Evolutionary conservation across 2,888 invertebrate species (phyloP), one percentile per base, ranked within the genome.

Genomic region (Zhuqinia jingwanae): DNA sequence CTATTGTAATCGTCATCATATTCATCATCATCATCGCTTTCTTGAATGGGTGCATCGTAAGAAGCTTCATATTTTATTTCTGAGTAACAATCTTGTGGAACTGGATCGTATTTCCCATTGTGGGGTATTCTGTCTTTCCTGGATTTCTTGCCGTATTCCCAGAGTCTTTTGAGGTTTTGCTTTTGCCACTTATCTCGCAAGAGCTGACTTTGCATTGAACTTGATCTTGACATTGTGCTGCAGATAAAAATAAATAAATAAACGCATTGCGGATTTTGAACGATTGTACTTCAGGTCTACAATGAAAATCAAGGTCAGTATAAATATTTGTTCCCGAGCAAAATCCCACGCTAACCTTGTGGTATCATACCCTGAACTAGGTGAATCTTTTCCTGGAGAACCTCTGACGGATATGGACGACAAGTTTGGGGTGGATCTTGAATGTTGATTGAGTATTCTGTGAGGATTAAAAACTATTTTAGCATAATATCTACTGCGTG

Each of bases 81-180:
- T 27, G 87, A 78, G 84, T 90, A 91, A 47, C 91, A 91, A 2
- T 88, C 87, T 17, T 60, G 47, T 5, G 90, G 87, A 6, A 91
- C 60, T 8, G 89, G 85, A 11, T 88, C 87, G 27, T 87, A 78
- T 53, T 76, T 77, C 8, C 30, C 73, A 0, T 36, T 17, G 1
- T 25, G 10, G 15, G 58, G 47, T 63, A 85, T 85, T 5, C 27
- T 20, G 10, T 85, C 73, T 50, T 79, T 68, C 6, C 89, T 65
- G 10, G 87, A 78, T 65, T 78, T 88, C 11, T 63, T 68, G 13
- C 78, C 76, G 53, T 80, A 90, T 11, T 90, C 87, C 65, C 56
- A 78, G 2, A 90, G 42, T 30, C 75, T 53, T 56, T 90, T 90
- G 0, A 90, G n/a, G 73, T 90, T 90, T 0, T 84, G 42, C 56